These are phyloP conservation scores for Hippoglossus hippoglossus DNA, from an alignment of 2,797 vertebrate species.

Conservation along the genomic window DNA sequence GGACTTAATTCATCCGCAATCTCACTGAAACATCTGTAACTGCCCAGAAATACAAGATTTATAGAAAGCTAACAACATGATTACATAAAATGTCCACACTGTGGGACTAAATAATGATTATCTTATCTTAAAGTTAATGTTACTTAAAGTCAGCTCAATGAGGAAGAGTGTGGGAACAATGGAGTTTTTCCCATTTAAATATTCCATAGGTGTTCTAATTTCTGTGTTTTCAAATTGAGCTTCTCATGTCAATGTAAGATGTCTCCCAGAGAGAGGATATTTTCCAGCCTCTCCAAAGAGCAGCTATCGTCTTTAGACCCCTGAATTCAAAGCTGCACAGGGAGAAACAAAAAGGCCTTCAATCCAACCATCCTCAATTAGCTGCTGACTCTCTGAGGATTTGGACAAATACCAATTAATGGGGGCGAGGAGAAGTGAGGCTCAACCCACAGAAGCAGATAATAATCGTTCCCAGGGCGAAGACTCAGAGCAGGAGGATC, in stretches of 20 bases:
- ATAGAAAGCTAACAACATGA: no score
- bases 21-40: no score
- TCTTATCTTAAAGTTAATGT: background rate
- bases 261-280: no score
- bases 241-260: no score
- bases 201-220: no score
- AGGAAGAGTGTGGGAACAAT: background rate
- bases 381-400: slow-evolving; percentile 7
- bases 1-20: no score
- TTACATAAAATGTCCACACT: no score
- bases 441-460: slow-evolving; percentile 43
- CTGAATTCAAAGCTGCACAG: background rate
- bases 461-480: slow-evolving; percentile 48
- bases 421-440: slow-evolving; percentile 4
- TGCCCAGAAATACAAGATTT: no score
- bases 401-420: slow-evolving; percentile 49
- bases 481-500: slow-evolving; percentile 20
- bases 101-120: no score
- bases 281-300: background rate
- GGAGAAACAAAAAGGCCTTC: background rate
- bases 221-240: no score
- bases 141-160: background rate
- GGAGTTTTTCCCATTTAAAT: background rate
- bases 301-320: background rate
- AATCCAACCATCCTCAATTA: slow-evolving; percentile 31